phyloP scores from a whole-genome alignment of 2,797 vertebrate species.

The Novumbra hubbsi region DNA sequence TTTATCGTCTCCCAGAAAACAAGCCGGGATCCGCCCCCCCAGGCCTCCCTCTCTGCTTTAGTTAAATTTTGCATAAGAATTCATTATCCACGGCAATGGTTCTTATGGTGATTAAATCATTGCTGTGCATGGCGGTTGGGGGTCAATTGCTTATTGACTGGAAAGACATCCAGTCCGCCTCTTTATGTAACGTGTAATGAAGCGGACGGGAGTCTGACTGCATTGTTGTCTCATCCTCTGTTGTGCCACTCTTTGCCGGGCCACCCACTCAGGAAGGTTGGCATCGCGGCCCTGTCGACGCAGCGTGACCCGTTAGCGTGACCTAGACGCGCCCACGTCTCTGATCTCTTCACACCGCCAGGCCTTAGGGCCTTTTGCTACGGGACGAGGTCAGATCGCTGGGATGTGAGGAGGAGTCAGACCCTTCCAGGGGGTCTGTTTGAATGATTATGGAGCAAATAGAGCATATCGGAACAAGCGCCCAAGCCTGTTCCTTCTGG shows the following conservation, averaged over 20 bases:
- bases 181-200: neutral
- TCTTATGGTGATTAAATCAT: slow-evolving; percentile 16
- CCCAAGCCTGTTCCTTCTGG: neutral
- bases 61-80: slow-evolving; percentile 20
- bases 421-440: neutral
- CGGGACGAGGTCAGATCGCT: too few relatives aligned
- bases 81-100: slow-evolving; percentile 16
- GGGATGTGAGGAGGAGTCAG: neutral
- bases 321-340: neutral
- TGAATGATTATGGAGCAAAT: slow-evolving; percentile 4
- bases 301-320: too few relatives aligned
- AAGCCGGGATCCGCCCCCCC: neutral
- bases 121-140: neutral
- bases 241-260: neutral
- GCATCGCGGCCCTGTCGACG: neutral
- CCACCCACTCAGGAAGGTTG: neutral
- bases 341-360: too few relatives aligned
- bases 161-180: slow-evolving; percentile 4
- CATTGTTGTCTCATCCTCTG: neutral
- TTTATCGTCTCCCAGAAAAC: too few relatives aligned
- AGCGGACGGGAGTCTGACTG: neutral
- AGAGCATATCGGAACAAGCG: neutral
- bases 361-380: too few relatives aligned
- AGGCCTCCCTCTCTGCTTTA: neutral
- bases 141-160: slow-evolving; percentile 24